These are phyloP conservation scores for Pimephales promelas DNA, from an alignment of 2,113 vertebrate genomes.

Conservation along the genomic window DNA sequence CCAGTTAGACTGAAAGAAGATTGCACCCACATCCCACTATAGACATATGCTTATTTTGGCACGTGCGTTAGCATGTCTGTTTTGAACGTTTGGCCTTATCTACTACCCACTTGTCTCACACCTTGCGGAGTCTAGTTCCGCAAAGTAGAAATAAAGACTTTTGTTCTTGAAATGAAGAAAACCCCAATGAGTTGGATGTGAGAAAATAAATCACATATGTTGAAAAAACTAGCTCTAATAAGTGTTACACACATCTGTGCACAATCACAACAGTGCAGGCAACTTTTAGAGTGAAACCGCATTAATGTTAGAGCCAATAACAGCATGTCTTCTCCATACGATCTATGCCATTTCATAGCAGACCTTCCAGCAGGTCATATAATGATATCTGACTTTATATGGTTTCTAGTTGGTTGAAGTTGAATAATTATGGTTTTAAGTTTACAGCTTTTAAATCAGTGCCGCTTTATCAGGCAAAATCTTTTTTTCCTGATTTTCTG, in stretches of 20 bases:
- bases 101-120: constrained; percentile 40
- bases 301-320: constrained; percentile 20
- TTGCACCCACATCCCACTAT: constrained; percentile 18
- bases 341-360: constrained; percentile 3
- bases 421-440: background rate
- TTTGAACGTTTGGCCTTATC: constrained; percentile 54
- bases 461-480: too few relatives aligned
- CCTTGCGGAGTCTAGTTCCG: constrained; percentile 6
- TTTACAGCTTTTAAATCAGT: background rate
- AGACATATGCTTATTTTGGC: constrained; percentile 30
- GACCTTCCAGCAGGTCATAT: background rate
- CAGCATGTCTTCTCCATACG: background rate
- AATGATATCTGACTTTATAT: background rate
- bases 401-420: background rate
- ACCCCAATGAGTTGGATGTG: background rate
- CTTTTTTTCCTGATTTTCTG: too few relatives aligned
- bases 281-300: background rate
- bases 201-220: background rate
- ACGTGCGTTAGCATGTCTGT: constrained; percentile 64
- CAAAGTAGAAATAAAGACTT: constrained; percentile 3
- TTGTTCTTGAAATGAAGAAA: constrained; percentile 14
- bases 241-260: background rate
- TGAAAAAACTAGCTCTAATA: background rate
- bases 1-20: constrained; percentile 56
- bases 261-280: background rate